Percentiles rank a stretch among this genome's conserved stretches.
Conservation (phyloP, 2,888 invertebrate genomes). For the Oithona nana region DNA sequence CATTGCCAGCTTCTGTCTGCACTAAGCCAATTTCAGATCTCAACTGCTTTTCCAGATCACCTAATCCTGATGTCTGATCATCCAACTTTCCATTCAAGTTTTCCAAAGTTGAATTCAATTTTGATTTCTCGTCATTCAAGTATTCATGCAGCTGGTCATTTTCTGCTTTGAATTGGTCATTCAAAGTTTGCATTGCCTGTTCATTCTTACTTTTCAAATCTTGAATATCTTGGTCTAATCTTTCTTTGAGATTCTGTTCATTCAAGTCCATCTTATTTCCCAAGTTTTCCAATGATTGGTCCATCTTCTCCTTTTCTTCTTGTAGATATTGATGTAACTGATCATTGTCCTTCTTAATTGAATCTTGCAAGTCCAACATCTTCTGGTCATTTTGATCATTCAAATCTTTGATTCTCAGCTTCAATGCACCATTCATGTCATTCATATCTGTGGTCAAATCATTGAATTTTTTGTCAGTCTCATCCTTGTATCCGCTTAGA, state of each 20-base stretch:
- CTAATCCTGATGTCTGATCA: too few species aligned
- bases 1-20: neutral
- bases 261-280: neutral
- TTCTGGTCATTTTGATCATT: neutral
- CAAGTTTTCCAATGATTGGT: neutral
- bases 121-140: neutral
- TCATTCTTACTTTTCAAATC: neutral
- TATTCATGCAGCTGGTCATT: neutral
- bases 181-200: neutral
- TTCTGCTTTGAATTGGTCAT: neutral
- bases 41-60: too few species aligned
- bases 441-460: neutral
- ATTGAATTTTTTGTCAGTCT: neutral
- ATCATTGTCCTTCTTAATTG: neutral
- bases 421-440: neutral
- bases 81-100: neutral
- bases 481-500: neutral
- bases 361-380: neutral
- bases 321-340: neutral
- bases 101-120: too few species aligned
- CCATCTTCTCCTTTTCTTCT: neutral
- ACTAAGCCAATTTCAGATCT: neutral
- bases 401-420: neutral
- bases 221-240: neutral
- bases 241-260: neutral